phyloP scores from a whole-genome alignment of 2,113 vertebrate species.

The Planiliza haematocheilus region DNA sequence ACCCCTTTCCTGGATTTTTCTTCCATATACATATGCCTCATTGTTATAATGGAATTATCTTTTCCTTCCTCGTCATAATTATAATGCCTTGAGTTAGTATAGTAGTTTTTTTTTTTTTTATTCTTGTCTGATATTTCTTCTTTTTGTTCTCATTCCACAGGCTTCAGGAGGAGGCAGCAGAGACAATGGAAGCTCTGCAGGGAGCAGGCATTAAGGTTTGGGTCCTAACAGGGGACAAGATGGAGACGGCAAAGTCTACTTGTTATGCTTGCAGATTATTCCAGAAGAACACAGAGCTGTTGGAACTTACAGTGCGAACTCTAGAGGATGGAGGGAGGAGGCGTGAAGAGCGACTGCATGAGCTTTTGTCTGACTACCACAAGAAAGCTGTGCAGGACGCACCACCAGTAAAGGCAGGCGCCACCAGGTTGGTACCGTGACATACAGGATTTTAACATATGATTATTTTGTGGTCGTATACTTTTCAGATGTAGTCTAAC shows the following conservation, averaged over 20 bases:
- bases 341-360: constrained; percentile 89
- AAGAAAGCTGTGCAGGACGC: constrained; percentile 90
- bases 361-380: constrained; percentile 92
- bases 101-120: too few relatives aligned
- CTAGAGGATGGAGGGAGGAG: constrained; percentile 83
- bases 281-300: constrained; percentile 91
- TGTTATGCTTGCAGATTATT: constrained; percentile 96
- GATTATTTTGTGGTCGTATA: neutral
- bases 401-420: constrained; percentile 80
- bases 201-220: constrained; percentile 95
- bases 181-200: constrained; percentile 95
- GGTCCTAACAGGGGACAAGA: constrained; percentile 98
- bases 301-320: constrained; percentile 90
- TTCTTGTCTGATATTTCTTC: neutral
- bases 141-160: constrained; percentile 66
- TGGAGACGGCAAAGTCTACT: constrained; percentile 97
- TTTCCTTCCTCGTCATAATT: neutral
- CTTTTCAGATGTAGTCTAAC: too few relatives aligned
- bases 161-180: constrained; percentile 94
- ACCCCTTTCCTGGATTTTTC: too few relatives aligned
- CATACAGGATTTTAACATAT: neutral
- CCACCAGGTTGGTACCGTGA: constrained; percentile 85
- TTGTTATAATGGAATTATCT: neutral
- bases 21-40: too few relatives aligned
- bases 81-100: neutral